Evolutionary conservation across 2,888 invertebrate species (phyloP).

Genomic region (Eristalis tenax): DNA sequence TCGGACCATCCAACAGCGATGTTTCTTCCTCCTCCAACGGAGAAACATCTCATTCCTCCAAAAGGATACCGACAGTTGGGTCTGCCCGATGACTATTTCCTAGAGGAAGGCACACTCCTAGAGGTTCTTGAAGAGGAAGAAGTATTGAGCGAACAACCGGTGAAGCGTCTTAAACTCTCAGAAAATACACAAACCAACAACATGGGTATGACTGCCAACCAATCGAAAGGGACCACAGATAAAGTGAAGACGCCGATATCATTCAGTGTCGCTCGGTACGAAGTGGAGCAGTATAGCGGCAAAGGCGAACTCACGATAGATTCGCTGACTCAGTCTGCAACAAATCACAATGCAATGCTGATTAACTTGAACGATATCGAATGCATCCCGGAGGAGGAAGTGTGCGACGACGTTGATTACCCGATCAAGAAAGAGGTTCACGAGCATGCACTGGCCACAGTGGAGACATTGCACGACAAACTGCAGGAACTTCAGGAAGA

Average conservation of each 20-base stretch:
- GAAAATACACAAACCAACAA: conserved; percentile 1
- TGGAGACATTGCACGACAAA: conserved; percentile 20
- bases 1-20: conserved; percentile 74
- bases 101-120: conserved; percentile 6
- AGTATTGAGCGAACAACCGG: not conserved
- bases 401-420: not conserved
- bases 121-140: conserved; percentile 17
- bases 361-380: conserved; percentile 16
- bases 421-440: not conserved
- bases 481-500: conserved; percentile 2
- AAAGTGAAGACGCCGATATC: not conserved
- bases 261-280: not conserved
- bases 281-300: not conserved
- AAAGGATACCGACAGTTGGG: conserved; percentile 73
- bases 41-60: conserved; percentile 76
- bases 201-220: not conserved
- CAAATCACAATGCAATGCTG: not conserved
- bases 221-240: not conserved
- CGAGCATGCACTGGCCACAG: not conserved
- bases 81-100: conserved; percentile 36
- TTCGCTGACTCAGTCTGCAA: not conserved
- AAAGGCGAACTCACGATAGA: not conserved
- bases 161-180: not conserved
- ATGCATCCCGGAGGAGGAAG: not conserved
- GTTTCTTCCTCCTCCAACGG: conserved; percentile 68